Evolutionary conservation across 2,797 vertebrate species (phyloP).

Genomic region (Etheostoma perlongum): DNA sequence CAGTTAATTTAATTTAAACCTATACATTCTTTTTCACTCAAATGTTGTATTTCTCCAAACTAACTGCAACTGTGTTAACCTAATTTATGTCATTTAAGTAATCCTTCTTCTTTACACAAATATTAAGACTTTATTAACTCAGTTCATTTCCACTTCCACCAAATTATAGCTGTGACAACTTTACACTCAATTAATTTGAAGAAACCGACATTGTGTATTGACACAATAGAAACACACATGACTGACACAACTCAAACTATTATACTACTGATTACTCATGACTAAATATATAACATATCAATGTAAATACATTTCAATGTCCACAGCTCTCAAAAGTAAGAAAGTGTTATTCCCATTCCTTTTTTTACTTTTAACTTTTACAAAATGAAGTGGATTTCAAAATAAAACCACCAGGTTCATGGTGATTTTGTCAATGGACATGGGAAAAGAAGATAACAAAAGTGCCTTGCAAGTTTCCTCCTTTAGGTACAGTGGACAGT

Average conservation of each 20-base stretch:
- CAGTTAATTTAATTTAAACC: background rate
- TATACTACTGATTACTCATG: too few relatives aligned
- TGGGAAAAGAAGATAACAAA: background rate
- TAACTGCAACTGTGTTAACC: background rate
- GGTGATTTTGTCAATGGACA: background rate
- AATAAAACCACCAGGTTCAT: too few relatives aligned
- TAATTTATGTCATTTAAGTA: background rate
- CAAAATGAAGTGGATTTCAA: too few relatives aligned
- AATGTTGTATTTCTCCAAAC: background rate
- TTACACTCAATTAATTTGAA: background rate
- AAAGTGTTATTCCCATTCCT: too few relatives aligned
- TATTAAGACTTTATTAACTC: background rate
- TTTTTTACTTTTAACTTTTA: too few relatives aligned
- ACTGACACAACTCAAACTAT: too few relatives aligned
- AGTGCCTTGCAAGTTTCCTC: slow-evolving; percentile 41
- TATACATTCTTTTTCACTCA: background rate
- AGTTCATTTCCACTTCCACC: background rate
- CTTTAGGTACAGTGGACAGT: slow-evolving; percentile 30
- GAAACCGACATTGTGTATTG: too few relatives aligned
- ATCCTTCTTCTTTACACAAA: background rate
- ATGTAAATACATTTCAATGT: too few relatives aligned
- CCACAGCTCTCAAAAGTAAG: too few relatives aligned
- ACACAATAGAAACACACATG: too few relatives aligned
- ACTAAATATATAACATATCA: too few relatives aligned
- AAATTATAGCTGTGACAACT: background rate